Percentiles rank a stretch among this genome's conserved stretches.
Conservation (phyloP, 2,888 invertebrate genomes). For the Brachypterus glaber region DNA sequence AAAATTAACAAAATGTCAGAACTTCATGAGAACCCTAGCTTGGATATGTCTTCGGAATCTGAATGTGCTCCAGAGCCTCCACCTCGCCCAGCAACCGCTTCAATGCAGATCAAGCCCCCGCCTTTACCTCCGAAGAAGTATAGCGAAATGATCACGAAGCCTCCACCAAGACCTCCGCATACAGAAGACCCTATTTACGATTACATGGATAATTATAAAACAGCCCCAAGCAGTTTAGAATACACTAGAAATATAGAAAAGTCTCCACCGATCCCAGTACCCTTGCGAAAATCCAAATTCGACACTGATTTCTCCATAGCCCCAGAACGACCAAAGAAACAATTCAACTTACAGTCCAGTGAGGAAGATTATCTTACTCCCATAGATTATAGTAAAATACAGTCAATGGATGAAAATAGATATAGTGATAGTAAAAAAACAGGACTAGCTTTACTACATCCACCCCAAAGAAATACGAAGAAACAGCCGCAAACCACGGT, state of each 20-base stretch:
- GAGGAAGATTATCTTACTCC: constrained; percentile 63
- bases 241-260: constrained; percentile 28
- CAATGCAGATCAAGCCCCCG: constrained; percentile 56
- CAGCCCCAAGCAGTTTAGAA: constrained; percentile 29
- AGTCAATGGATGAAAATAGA: constrained; percentile 4
- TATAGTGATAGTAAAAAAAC: constrained; percentile 12
- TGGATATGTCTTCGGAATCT: constrained; percentile 37
- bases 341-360: constrained; percentile 24
- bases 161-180: constrained; percentile 56
- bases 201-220: constrained; percentile 45
- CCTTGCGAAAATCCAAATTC: constrained; percentile 46
- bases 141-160: constrained; percentile 48
- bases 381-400: constrained; percentile 31
- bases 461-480: constrained; percentile 38
- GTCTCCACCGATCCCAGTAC: constrained; percentile 54
- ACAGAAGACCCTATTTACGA: constrained; percentile 48
- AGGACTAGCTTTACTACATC: constrained; percentile 42
- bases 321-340: constrained; percentile 40
- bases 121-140: constrained; percentile 64
- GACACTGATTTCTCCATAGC: constrained; percentile 39
- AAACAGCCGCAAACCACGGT: constrained; percentile 24
- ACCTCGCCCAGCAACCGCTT: constrained; percentile 56
- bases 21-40: constrained; percentile 34
- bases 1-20: constrained; percentile 21
- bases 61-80: constrained; percentile 54